Conservation (phyloP, 2,888 invertebrate species). For the Creontiades dilutus region DNA sequence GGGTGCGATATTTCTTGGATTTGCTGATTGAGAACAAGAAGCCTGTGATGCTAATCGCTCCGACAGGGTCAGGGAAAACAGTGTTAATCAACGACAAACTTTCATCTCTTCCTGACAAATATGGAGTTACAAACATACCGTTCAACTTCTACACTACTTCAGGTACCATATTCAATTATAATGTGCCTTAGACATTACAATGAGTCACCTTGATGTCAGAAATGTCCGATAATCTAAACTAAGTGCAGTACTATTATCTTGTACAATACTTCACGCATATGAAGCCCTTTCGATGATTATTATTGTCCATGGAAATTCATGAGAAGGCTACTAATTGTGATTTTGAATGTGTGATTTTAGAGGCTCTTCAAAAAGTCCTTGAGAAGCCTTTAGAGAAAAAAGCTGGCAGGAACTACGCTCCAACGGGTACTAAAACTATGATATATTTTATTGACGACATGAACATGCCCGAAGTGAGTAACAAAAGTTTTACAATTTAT, state of each 20-base stretch:
- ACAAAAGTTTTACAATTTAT: too few relatives aligned
- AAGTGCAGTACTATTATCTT: too few relatives aligned
- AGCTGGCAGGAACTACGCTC: slow-evolving; percentile 95
- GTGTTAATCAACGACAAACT: slow-evolving; percentile 93
- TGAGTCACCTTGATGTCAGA: too few relatives aligned
- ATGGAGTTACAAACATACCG: slow-evolving; percentile 91
- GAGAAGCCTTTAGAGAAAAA: slow-evolving; percentile 97
- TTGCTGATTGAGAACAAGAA: slow-evolving; percentile 87
- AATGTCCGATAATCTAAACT: too few relatives aligned
- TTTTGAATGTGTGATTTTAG: slow-evolving; percentile 78
- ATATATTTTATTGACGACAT: slow-evolving; percentile 97
- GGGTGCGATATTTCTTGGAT: slow-evolving; percentile 94
- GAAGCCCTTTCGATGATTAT: too few relatives aligned
- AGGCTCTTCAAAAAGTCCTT: slow-evolving; percentile 91
- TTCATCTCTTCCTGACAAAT: slow-evolving; percentile 85
- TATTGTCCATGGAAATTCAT: too few relatives aligned
- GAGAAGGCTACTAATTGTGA: too few relatives aligned
- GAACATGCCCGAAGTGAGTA: slow-evolving; percentile 94
- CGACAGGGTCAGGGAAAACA: slow-evolving; percentile 94
- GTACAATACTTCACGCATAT: too few relatives aligned
- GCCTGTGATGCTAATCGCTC: slow-evolving; percentile 94
- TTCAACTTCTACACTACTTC: slow-evolving; percentile 97
- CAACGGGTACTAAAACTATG: slow-evolving; percentile 94
- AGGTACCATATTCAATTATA: slow-evolving; percentile 79
- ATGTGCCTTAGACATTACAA: too few relatives aligned